These are phyloP conservation scores for Calidris pugnax DNA, from an alignment of 2,113 vertebrate genomes.

Conservation along the genomic window DNA sequence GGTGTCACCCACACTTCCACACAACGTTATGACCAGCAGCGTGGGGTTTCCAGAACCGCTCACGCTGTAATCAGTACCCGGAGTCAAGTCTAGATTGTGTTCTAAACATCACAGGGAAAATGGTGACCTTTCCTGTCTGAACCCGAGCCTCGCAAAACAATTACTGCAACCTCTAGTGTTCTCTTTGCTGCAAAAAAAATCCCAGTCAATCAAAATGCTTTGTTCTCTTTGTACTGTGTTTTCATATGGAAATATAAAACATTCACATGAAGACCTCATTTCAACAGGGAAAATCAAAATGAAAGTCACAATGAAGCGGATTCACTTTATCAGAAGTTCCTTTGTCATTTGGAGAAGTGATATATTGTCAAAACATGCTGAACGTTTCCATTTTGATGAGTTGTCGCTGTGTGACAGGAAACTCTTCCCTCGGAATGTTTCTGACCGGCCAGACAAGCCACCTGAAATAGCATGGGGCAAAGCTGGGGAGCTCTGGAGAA, in stretches of 20 bases:
- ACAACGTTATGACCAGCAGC: rapidly evolving
- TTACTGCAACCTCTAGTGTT: background rate
- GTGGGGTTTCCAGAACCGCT: background rate
- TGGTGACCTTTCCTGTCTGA: background rate
- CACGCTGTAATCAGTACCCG: background rate
- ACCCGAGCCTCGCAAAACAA: background rate
- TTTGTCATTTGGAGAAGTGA: background rate
- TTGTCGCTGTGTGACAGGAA: background rate
- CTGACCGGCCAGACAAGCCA: background rate
- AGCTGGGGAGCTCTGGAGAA: background rate
- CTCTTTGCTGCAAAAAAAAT: background rate
- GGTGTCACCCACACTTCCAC: too few relatives aligned
- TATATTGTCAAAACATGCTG: background rate
- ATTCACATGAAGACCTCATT: background rate
- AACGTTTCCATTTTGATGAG: background rate
- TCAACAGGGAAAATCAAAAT: background rate
- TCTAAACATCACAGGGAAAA: background rate
- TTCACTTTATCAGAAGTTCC: background rate
- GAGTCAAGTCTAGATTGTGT: background rate
- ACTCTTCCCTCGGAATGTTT: background rate
- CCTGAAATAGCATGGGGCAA: background rate
- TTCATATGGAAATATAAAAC: background rate
- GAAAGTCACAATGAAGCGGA: background rate
- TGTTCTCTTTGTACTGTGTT: background rate
- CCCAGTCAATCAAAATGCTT: background rate